Evolutionary conservation across 1,140 invertebrate genomes (phyloP).

Genomic region (Micrasema minimum): DNA sequence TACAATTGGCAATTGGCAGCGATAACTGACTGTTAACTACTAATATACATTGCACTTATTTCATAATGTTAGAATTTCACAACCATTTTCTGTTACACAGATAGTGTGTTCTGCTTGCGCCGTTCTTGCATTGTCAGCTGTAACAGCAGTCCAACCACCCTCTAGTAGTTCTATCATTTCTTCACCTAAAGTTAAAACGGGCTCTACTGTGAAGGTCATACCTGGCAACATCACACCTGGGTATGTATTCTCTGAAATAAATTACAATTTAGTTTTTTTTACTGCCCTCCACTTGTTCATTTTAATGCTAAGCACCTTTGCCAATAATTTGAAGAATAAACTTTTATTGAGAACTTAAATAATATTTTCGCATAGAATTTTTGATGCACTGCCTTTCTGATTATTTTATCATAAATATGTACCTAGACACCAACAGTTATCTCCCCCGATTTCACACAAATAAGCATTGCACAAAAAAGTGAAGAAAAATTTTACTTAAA

Average conservation of each 20-base stretch:
- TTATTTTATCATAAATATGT: too few relatives aligned
- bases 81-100: slow-evolving; percentile 80
- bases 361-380: too few relatives aligned
- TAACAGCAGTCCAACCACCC: slow-evolving; percentile 91
- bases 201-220: slow-evolving; percentile 96
- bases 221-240: slow-evolving; percentile 83
- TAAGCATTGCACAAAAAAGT: too few relatives aligned
- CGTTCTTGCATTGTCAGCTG: slow-evolving; percentile 79
- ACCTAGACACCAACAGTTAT: too few relatives aligned
- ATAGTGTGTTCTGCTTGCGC: slow-evolving; percentile 95
- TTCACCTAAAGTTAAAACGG: slow-evolving; percentile 82
- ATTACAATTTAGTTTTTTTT: background rate
- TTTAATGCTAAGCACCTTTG: background rate
- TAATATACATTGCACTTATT: too few relatives aligned
- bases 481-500: too few relatives aligned
- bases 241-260: slow-evolving; percentile 73
- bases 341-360: too few relatives aligned
- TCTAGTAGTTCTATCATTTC: slow-evolving; percentile 76
- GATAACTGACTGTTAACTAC: too few relatives aligned
- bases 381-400: too few relatives aligned
- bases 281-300: background rate
- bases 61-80: slow-evolving; percentile 74
- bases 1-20: too few relatives aligned
- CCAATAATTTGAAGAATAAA: background rate
- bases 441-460: too few relatives aligned